A percentile compares a stretch with the other conserved stretches of the same genome.
These are phyloP conservation scores for Trichechus manatus DNA, from an alignment of 2,113 vertebrate species.

Conservation along the genomic window DNA sequence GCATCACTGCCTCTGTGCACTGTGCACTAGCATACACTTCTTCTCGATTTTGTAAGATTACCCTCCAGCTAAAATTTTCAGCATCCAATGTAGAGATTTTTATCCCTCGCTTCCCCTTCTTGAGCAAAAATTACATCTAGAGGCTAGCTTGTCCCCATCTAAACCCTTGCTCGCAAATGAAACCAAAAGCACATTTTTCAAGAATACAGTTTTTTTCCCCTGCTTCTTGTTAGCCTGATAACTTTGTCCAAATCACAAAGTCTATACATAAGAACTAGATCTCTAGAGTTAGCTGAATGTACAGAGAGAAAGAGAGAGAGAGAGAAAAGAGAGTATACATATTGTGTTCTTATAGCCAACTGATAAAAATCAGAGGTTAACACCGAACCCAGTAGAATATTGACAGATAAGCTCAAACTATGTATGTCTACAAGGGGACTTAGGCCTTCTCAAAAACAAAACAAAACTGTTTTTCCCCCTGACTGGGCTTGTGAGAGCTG, in stretches of 20 bases:
- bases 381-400: not conserved
- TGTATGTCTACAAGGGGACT: not conserved
- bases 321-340: not conserved
- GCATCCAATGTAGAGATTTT: not conserved
- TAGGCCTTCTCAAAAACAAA: not conserved
- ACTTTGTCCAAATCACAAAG: not conserved
- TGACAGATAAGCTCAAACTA: not conserved
- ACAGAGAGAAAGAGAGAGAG: not conserved
- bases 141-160: not conserved
- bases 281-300: not conserved
- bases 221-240: not conserved
- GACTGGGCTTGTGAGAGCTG: not conserved
- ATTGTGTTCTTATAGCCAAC: not conserved
- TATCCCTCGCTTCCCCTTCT: not conserved
- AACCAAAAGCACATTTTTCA: constrained; percentile 29
- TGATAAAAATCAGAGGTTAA: constrained; percentile 29
- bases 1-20: not conserved
- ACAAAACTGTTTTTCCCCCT: not conserved
- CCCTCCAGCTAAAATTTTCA: not conserved
- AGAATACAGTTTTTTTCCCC: not conserved
- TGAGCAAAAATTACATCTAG: not conserved
- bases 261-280: not conserved
- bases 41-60: not conserved
- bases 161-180: not conserved
- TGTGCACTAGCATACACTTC: not conserved